Percentiles rank a stretch among this genome's conserved stretches.
Evolutionary conservation across 23 tunicate species (phyloP).

Genomic region (Phallusia fumigata): DNA sequence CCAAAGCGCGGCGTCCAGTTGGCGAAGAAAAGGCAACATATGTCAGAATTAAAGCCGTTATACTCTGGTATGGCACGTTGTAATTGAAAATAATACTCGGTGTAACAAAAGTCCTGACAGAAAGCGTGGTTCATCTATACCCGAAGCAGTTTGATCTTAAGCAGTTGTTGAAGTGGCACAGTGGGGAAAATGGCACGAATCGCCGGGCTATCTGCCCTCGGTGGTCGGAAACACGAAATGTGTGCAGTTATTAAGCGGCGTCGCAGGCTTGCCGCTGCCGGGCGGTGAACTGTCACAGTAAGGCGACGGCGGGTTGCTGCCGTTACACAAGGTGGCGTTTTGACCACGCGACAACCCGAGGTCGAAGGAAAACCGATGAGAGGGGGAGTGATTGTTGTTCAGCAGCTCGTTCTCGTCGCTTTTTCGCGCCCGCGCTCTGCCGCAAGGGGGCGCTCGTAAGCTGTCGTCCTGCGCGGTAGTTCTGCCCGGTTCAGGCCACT

Average conservation of each 20-base stretch:
- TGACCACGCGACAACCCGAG: neutral
- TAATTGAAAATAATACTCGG: neutral
- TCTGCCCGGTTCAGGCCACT: conserved; percentile 26
- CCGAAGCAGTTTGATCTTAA: neutral
- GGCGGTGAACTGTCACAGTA: neutral
- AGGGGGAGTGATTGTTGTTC: neutral
- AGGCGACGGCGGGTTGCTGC: neutral
- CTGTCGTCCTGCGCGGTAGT: neutral
- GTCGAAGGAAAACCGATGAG: neutral
- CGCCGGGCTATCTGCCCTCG: conserved; percentile 24
- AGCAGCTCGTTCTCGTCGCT: conserved; percentile 16
- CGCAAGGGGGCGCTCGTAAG: conserved; percentile 21
- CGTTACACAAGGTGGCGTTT: neutral
- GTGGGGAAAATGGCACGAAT: neutral
- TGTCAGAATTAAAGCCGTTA: neutral
- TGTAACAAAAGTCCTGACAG: no score
- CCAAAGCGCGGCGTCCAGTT: neutral
- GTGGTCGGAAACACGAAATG: conserved; percentile 61
- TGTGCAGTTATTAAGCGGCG: neutral
- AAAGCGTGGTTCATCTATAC: neutral
- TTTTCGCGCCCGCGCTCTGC: neutral
- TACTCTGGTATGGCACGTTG: neutral
- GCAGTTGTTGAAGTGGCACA: neutral
- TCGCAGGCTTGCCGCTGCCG: neutral
- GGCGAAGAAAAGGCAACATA: neutral